Base-by-base conservation (phyloP, 2,797 vertebrate species). In the Sebastes vulpes region DNA sequence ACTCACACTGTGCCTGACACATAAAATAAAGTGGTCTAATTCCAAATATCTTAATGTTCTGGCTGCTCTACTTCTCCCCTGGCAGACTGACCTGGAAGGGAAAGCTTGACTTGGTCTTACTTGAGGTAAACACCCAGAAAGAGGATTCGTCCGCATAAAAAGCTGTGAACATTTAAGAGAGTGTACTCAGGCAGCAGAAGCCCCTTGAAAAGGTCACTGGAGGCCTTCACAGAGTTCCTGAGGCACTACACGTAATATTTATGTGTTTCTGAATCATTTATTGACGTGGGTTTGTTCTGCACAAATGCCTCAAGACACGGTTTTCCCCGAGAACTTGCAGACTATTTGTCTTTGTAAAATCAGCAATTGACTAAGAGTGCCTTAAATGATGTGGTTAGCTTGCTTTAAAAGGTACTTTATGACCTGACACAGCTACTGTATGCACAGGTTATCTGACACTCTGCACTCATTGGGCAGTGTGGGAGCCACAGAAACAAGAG, bases 51-150 rank as follows among this genome's bases (percentile, higher is more conserved):
- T 66, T 68, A 25, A 88, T 77, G 78, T 73, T 14, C 71, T 85
- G 86, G 86, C 89, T 67, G 60, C 64, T 72, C 86, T 72, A 80
- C 69, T 80, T 82, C 65, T 50, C 16, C 77, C 61, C 76, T 72
- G 68, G 74, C 85, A 83, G 82, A 66, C 31, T 59, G 56, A 82
- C 48, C 69, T 68, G 60, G 18, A 75, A 60, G 9, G 46, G 42
- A 86, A 79, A 78, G 54, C 60, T 76, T 31, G 69, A 77, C 71
- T 70, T 72, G 32, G 31, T 81, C 20, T 48, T 48, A 71, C 31
- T 35, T 29, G 21, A 70, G 71, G 83, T 74, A 42, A 87, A 93
- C 81, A 65, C 91, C 80, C 86, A 80, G 29, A 82, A 38, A 79
- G 66, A 79, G 75, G 76, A 88, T 75, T 89, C 59, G 61, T 72